These are phyloP conservation scores for Triplophysa yarkandensis DNA, from an alignment of 2,797 vertebrate genomes.

Conservation along the genomic window DNA sequence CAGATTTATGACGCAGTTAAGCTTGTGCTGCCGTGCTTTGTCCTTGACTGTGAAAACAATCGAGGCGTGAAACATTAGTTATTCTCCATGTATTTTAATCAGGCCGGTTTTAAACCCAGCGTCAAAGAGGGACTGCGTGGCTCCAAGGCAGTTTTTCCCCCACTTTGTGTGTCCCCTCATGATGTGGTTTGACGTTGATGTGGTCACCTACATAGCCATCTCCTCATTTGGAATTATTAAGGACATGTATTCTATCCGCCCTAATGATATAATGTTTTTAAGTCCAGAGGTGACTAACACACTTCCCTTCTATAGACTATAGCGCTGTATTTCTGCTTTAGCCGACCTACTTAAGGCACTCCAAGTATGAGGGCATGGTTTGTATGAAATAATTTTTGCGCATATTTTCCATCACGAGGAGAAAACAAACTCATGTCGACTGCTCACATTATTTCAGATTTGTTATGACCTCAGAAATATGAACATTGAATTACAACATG, in stretches of 20 bases:
- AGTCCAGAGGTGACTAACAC: constrained; percentile 30
- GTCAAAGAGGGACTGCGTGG: constrained; percentile 35
- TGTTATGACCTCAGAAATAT: not conserved
- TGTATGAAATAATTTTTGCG: not conserved
- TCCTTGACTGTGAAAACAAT: constrained; percentile 47
- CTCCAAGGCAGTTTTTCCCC: constrained; percentile 15
- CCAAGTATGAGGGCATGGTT: constrained; percentile 3
- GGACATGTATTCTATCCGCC: not conserved
- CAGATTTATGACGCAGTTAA: constrained; percentile 50
- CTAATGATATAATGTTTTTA: constrained; percentile 21
- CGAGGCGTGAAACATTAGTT: constrained; percentile 45
- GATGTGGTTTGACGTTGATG: constrained; percentile 26
- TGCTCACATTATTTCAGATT: not conserved
- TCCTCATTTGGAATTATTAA: constrained; percentile 1
- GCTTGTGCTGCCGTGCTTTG: constrained; percentile 39
- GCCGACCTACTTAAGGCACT: constrained; percentile 2
- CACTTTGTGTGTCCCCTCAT: not conserved
- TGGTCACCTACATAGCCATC: not conserved
- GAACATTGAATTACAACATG: no score
- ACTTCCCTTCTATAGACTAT: not conserved
- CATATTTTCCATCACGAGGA: not conserved
- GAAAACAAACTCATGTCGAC: constrained; percentile 6
- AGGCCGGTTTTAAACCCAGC: constrained; percentile 30
- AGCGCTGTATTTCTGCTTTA: not conserved
- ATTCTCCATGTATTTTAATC: constrained; percentile 48